Evolutionary conservation across 2,888 invertebrate species (phyloP), one percentile per base, ranked within the genome.

Genomic region (Allophyes oxyacanthae): DNA sequence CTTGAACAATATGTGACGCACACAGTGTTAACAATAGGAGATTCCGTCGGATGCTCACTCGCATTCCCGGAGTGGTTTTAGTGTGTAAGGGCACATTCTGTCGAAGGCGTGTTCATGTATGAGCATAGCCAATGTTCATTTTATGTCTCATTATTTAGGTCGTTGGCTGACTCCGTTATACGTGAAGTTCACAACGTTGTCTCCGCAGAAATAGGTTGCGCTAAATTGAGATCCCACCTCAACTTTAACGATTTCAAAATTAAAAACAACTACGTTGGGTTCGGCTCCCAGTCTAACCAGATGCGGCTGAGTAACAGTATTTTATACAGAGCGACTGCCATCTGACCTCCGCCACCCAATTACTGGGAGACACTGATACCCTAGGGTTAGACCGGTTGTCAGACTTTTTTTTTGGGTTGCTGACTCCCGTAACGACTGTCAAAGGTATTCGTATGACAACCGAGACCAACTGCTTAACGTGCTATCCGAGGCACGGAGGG

Each of bases 71-170:
- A 36, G 55, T 58, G 41, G 25, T 20, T 52, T 38, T 70, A 54
- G 61, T 72, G 20, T 77, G 76, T 74, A 74, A 60, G 66, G 49
- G 64, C 68, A 74, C 63, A 69, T 69, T 66, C 53, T 73, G 61
- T 66, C 62, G 63, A 69, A 75, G 53, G 46, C 72, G 41, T 33
- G 46, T 44, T 61, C 75, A 55, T 68, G 51, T 72, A 63, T 56
- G 58, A 68, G 38, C 61, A 68, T 59, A 61, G 68, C 49, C 73
- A 67, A 77, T 78, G 81, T 79, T 79, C 78, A 80, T 83, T 85
- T 83, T 81, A 84, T 84, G 77, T 65, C 68, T 79, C 83, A 83
- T 87, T 86, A 86, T 86, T 81, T 77, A 83, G 82, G 83, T 78
- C 81, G 80, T 79, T 75, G 60, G 78, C 78, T 78, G 79, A 79